Evolutionary conservation across 2,888 invertebrate species (phyloP).

Genomic region (Latheticus oryzae): DNA sequence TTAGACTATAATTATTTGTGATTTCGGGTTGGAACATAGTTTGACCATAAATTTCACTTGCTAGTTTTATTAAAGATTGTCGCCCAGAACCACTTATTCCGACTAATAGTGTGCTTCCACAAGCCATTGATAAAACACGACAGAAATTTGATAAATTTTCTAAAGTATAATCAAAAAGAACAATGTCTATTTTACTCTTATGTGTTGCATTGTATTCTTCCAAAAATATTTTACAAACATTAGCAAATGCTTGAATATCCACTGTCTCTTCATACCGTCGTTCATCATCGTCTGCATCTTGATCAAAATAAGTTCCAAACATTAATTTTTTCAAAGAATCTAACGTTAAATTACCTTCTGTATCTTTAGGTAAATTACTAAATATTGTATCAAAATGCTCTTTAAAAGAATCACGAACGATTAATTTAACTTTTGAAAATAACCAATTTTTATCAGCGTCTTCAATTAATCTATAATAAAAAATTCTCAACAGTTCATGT

Average conservation of each 20-base stretch:
- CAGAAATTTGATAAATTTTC: slow-evolving; percentile 87
- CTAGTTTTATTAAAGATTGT: slow-evolving; percentile 82
- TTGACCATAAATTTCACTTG: slow-evolving; percentile 72
- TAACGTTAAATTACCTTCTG: slow-evolving; percentile 65
- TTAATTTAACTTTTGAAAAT: slow-evolving; percentile 71
- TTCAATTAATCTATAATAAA: slow-evolving; percentile 91
- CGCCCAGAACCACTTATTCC: slow-evolving; percentile 89
- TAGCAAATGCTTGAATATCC: slow-evolving; percentile 75
- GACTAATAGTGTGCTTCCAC: slow-evolving; percentile 83
- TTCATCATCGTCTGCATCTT: slow-evolving; percentile 84
- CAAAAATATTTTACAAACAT: slow-evolving; percentile 73
- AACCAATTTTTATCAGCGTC: slow-evolving; percentile 86
- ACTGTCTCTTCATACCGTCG: slow-evolving; percentile 86
- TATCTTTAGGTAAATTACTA: slow-evolving; percentile 36
- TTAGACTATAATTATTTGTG: slow-evolving; percentile 79
- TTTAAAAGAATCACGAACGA: slow-evolving; percentile 69
- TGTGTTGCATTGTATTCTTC: slow-evolving; percentile 84
- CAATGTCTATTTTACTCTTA: slow-evolving; percentile 42
- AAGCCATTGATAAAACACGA: slow-evolving; percentile 80
- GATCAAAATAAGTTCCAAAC: slow-evolving; percentile 89
- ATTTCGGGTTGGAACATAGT: slow-evolving; percentile 81
- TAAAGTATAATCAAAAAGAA: slow-evolving; percentile 70
- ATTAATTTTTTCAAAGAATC: slow-evolving; percentile 77
- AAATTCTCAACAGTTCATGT: slow-evolving; percentile 92
- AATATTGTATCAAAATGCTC: slow-evolving; percentile 71